Evolutionary conservation across 2,113 vertebrate species (phyloP).

Genomic region (Eclectus roratus): DNA sequence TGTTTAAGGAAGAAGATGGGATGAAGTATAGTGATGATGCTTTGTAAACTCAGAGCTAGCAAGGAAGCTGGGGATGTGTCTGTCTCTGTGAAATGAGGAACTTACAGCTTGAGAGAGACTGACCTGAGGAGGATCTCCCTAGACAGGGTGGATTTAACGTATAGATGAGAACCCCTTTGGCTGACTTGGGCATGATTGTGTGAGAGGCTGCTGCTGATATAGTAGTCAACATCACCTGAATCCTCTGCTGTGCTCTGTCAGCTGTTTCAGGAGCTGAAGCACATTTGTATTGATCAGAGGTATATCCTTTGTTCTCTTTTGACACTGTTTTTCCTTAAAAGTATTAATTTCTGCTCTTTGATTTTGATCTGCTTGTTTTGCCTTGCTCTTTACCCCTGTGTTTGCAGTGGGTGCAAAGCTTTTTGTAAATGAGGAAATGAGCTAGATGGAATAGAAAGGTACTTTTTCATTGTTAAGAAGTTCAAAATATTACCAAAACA

Average conservation of each 20-base stretch:
- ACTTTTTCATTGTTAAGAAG: neutral
- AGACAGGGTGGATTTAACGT: neutral
- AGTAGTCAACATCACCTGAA: neutral
- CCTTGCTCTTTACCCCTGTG: neutral
- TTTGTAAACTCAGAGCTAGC: neutral
- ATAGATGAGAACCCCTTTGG: no score
- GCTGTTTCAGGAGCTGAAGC: neutral
- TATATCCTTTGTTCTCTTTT: neutral
- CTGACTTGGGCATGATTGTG: neutral
- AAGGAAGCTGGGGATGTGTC: neutral
- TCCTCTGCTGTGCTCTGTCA: neutral
- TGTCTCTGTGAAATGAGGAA: neutral
- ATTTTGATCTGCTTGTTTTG: neutral
- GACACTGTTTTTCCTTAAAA: neutral
- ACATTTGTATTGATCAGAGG: neutral
- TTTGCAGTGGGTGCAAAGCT: neutral
- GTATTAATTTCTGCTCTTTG: neutral
- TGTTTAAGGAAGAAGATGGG: neutral
- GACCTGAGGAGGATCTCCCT: neutral
- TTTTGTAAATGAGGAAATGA: neutral
- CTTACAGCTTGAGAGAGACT: neutral
- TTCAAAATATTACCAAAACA: neutral
- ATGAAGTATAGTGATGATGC: neutral
- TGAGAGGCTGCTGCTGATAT: neutral
- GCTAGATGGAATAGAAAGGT: neutral